A percentile compares a stretch with the other conserved stretches of the same genome.
phyloP scores from a whole-genome alignment of 1,140 invertebrate genomes.

The Chrysomallon squamiferum region DNA sequence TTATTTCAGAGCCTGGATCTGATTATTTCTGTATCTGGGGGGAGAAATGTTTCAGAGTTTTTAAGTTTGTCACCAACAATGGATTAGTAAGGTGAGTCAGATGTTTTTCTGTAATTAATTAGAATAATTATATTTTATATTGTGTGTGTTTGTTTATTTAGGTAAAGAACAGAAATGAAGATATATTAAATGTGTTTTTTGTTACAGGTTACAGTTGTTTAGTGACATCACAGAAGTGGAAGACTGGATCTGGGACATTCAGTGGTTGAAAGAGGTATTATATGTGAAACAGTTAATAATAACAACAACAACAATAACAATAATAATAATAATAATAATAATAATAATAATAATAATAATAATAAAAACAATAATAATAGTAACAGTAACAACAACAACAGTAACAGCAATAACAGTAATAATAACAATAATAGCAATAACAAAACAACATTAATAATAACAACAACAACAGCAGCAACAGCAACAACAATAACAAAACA shows the following conservation, averaged over 20 bases:
- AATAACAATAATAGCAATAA: neutral
- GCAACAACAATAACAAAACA: neutral
- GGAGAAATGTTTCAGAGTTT: neutral
- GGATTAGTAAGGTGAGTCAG: neutral
- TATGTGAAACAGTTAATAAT: neutral
- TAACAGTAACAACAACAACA: neutral
- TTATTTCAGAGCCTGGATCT: neutral
- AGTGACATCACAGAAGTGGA: conserved; percentile 13
- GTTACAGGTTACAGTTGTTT: conserved; percentile 13
- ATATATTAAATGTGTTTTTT: neutral
- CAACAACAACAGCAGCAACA: neutral
- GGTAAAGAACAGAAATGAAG: neutral
- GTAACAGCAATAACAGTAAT: neutral
- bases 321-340: neutral
- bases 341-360: neutral
- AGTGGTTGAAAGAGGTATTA: conserved; percentile 19
- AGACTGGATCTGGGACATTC: conserved; percentile 44
- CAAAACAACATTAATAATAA: neutral
- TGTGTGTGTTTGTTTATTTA: neutral
- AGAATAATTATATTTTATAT: neutral
- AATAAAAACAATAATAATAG: neutral
- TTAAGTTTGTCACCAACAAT: neutral
- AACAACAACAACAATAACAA: neutral
- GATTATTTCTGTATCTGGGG: neutral
- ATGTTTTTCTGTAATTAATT: neutral